phyloP scores from a whole-genome alignment of 2,797 vertebrate species.

The Botia almorhae region DNA sequence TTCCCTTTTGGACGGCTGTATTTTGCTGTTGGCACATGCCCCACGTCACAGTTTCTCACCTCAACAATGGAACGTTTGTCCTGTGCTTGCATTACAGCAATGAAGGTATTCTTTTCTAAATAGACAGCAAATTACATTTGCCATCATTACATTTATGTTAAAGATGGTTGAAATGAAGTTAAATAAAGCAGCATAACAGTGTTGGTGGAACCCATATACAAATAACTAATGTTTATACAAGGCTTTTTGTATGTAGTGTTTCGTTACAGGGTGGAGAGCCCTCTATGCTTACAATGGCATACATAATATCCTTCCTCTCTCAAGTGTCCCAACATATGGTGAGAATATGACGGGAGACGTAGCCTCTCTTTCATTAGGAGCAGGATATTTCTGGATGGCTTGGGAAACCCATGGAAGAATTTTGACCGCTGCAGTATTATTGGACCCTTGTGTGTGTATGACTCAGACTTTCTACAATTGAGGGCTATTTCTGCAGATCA shows the following conservation, averaged over 20 bases:
- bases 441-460: conserved; percentile 13
- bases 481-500: conserved; percentile 34
- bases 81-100: background rate
- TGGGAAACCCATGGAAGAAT: conserved; percentile 36
- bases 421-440: conserved; percentile 25
- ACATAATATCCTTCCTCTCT: conserved; percentile 3
- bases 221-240: conserved; percentile 12
- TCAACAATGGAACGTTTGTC: background rate
- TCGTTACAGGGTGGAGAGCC: conserved; percentile 11
- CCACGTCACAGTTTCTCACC: background rate
- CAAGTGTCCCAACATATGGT: conserved; percentile 5
- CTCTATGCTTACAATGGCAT: conserved; percentile 1
- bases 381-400: conserved; percentile 36
- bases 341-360: background rate
- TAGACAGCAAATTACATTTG: background rate
- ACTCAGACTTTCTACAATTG: conserved; percentile 55
- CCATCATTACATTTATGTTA: background rate
- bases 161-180: background rate
- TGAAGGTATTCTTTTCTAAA: background rate
- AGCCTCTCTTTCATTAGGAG: conserved; percentile 13
- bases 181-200: background rate
- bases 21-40: background rate
- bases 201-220: background rate
- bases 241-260: background rate
- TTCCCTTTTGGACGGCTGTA: background rate